Percentiles rank a stretch among this genome's conserved stretches.
phyloP scores from a whole-genome alignment of 2,888 invertebrate species.

The Pseudanteris insignis region DNA sequence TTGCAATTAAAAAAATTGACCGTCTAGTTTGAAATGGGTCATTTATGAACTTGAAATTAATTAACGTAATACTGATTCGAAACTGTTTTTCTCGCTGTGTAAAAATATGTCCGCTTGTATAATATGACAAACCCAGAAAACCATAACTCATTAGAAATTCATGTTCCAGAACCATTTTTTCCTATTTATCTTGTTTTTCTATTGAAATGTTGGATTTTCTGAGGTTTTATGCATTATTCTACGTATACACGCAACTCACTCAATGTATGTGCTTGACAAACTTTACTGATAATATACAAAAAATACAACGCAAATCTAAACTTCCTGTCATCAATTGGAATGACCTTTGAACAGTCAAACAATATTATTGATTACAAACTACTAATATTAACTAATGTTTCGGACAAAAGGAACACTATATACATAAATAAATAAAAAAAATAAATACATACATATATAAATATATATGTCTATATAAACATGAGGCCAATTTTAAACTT shows the following conservation, averaged over 20 bases:
- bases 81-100: conserved; percentile 35
- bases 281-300: conserved; percentile 35
- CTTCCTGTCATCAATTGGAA: conserved; percentile 14
- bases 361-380: too few relatives aligned
- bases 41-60: conserved; percentile 33
- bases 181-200: too few relatives aligned
- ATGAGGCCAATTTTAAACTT: too few relatives aligned
- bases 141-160: conserved; percentile 13
- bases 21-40: conserved; percentile 40
- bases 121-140: conserved; percentile 33
- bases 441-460: conserved; percentile 12
- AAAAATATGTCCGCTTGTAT: conserved; percentile 37
- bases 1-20: conserved; percentile 4
- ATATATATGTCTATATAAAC: too few relatives aligned
- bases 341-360: not conserved
- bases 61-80: conserved; percentile 26
- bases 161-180: too few relatives aligned
- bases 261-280: conserved; percentile 44
- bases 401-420: too few relatives aligned
- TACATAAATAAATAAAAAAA: too few relatives aligned
- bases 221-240: conserved; percentile 30
- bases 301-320: conserved; percentile 22
- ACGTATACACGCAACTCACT: conserved; percentile 42
- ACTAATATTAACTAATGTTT: too few relatives aligned
- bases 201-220: conserved; percentile 37